Base-by-base conservation (phyloP, 2,888 invertebrate species). In the Bellardia bayeri region DNA sequence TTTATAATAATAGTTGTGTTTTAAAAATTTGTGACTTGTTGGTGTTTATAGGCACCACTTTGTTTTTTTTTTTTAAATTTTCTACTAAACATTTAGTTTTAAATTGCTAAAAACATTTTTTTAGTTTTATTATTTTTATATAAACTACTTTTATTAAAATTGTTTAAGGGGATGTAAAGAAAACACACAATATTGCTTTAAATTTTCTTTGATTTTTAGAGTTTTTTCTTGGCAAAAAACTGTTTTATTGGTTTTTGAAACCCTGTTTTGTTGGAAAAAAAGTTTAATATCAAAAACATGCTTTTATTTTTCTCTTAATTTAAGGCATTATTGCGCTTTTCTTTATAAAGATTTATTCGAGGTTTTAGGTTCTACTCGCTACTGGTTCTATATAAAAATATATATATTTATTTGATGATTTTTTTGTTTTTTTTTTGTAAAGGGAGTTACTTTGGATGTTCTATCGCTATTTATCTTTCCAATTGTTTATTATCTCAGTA, bases 351-450 rank as follows among this genome's bases (percentile, higher is more conserved):
- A 71, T 71, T 37, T 23, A 71, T 69, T 33, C 16, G 71, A 64
- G 54, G 13, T 63, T 64, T 78, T 9, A 49, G 56, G 71, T 58
- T 83, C 71, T 83, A 83, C 51, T 30, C 5, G 54, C 82, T 76
- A 76, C 42, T 42, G 76, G 37, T 71, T 78, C 45, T 83, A 63
- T 82, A 82, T 71, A 78, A 78, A 83, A 83, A 83, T 69, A 83
- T 78, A 78, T 83, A 23, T 33, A 11, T n/a, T n/a, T 66, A 8
- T 54, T 49, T 66, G 13, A n/a, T n/a, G n/a, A n/a, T n/a, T 69
- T 56, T 54, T 37, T 37, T 37, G 0, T 7, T 68, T 13, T 7
- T 42, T 3, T 9, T 33, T 16, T 2, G 13, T 23, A 9, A 30
- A 49, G 33, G 3, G n/a, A 33, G 11, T 58, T 23, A 45, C 30